A percentile compares a stretch with the other conserved stretches of the same genome.
These are phyloP conservation scores for Anser cygnoides DNA, from an alignment of 2,113 vertebrate genomes.

Conservation along the genomic window DNA sequence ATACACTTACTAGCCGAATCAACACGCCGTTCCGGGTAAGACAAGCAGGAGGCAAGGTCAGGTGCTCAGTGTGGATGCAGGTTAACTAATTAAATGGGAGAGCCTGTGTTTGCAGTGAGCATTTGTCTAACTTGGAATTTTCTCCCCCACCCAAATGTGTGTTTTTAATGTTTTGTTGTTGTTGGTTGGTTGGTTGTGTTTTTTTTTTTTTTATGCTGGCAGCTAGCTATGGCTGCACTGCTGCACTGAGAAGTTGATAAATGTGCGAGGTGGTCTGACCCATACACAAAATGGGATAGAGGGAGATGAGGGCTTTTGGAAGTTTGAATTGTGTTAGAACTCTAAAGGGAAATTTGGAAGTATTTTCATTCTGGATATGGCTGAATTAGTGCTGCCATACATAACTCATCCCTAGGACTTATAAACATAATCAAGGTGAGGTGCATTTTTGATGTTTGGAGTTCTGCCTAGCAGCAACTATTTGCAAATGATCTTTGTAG, in stretches of 20 bases:
- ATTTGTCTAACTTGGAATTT: not conserved
- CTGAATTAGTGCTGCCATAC: not conserved
- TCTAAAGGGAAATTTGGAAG: not conserved
- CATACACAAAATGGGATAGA: not conserved
- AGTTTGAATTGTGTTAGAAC: not conserved
- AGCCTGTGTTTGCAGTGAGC: not conserved
- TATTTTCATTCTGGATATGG: not conserved
- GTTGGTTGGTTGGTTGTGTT: not conserved
- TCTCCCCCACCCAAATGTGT: not conserved
- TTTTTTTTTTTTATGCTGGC: not conserved
- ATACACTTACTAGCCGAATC: constrained; percentile 94
- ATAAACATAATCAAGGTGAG: not conserved
- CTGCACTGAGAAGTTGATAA: not conserved
- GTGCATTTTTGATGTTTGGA: not conserved
- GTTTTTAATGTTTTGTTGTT: no score
- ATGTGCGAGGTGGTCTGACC: not conserved
- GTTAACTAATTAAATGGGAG: not conserved
- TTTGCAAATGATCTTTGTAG: not conserved
- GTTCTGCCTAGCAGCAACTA: not conserved
- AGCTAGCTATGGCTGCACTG: not conserved
- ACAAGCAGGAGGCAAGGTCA: not conserved
- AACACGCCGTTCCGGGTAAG: constrained; percentile 96
- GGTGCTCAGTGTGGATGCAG: not conserved
- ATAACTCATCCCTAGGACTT: not conserved
- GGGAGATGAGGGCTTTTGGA: not conserved